Percentiles rank a stretch among this genome's conserved stretches.
Evolutionary conservation across 2,113 vertebrate genomes (phyloP).

Genomic region (Solenodon paradoxus): DNA sequence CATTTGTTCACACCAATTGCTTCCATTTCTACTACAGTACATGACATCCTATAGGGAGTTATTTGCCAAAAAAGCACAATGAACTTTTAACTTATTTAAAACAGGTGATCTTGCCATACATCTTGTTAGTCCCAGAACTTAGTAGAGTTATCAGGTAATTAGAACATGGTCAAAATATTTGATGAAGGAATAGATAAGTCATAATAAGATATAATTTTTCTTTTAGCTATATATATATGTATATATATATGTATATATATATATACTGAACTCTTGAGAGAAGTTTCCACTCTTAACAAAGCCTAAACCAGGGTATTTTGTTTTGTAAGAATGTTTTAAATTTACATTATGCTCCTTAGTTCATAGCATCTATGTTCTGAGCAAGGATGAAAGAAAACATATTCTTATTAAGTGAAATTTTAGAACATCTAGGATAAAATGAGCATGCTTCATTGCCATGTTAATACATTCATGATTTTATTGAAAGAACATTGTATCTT

Average conservation of each 20-base stretch:
- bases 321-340: not conserved
- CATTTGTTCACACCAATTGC: not conserved
- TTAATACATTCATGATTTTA: not conserved
- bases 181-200: not conserved
- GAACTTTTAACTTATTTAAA: not conserved
- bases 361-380: not conserved
- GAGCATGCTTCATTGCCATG: not conserved
- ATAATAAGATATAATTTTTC: not conserved
- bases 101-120: not conserved
- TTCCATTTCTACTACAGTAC: not conserved
- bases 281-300: not conserved
- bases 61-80: not conserved
- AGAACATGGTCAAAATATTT: conserved; percentile 5
- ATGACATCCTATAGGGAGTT: not conserved
- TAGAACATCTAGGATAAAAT: not conserved
- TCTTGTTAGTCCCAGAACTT: not conserved
- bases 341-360: not conserved
- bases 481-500: not conserved
- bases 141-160: not conserved
- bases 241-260: not conserved
- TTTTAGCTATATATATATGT: not conserved
- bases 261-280: not conserved
- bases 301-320: not conserved
- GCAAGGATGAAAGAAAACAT: not conserved
- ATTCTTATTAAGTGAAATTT: not conserved